A percentile compares a stretch with the other conserved stretches of the same genome.
These are phyloP conservation scores for Xenotilapia longispinis DNA, from an alignment of 2,113 vertebrate genomes.

Conservation along the genomic window DNA sequence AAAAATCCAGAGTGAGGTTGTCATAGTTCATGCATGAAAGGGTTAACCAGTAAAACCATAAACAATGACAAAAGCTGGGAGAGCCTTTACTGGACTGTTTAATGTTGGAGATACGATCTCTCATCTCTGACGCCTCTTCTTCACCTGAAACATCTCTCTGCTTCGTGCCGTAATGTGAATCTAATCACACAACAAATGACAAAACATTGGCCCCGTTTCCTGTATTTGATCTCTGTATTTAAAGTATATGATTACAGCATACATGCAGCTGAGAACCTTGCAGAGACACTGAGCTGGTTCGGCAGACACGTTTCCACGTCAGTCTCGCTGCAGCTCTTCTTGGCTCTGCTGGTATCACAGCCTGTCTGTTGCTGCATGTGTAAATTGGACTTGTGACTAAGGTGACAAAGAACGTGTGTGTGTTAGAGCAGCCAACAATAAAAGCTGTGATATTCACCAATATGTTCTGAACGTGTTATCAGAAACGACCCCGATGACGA, in stretches of 20 bases:
- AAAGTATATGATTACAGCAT: not conserved
- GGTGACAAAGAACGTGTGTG: not conserved
- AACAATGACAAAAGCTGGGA: rapidly evolving
- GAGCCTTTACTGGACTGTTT: not conserved
- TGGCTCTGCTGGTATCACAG: not conserved
- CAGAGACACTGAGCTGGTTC: not conserved
- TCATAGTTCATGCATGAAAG: rapidly evolving
- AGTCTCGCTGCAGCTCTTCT: not conserved
- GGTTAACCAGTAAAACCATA: not conserved
- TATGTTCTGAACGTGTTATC: slow-evolving; percentile 7
- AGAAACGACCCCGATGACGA: not conserved
- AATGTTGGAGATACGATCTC: not conserved
- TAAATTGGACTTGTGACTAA: not conserved
- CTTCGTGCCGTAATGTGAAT: not conserved
- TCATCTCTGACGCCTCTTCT: not conserved
- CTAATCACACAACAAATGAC: not conserved
- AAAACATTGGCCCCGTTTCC: rapidly evolving
- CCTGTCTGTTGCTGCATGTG: not conserved
- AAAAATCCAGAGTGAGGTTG: not conserved
- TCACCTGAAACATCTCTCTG: not conserved
- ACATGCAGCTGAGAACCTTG: not conserved
- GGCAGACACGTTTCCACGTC: not conserved
- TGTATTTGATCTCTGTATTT: not conserved
- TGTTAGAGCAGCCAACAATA: not conserved
- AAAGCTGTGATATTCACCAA: slow-evolving; percentile 13